phyloP scores from a whole-genome alignment of 2,113 vertebrate genomes.

The Microtus montanus region DNA sequence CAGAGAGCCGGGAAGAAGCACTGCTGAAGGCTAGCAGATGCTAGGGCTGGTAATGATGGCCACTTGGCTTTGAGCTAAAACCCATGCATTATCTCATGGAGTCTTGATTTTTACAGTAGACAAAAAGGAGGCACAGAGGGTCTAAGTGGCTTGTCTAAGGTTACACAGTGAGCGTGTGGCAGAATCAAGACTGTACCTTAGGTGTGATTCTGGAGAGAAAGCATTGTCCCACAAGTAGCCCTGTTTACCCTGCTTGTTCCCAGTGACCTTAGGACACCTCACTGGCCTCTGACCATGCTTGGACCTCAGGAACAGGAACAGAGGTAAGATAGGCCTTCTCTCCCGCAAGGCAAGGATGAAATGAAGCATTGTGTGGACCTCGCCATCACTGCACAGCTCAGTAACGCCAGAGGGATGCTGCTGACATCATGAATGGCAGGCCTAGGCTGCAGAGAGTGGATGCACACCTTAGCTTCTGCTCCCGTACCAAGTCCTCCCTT shows the following conservation, averaged over 20 bases:
- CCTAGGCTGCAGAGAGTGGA: neutral
- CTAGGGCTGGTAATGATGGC: fast-evolving
- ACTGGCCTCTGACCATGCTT: neutral
- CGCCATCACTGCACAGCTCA: neutral
- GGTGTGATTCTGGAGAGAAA: neutral
- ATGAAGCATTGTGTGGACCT: neutral
- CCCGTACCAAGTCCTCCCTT: neutral
- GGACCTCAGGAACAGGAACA: neutral
- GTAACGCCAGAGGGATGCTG: neutral
- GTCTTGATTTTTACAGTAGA: neutral
- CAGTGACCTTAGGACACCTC: neutral
- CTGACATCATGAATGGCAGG: neutral
- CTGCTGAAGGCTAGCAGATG: fast-evolving
- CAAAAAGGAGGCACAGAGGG: neutral
- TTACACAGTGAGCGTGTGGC: fast-evolving
- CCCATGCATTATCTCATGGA: neutral
- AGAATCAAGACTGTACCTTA: neutral
- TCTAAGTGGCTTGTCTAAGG: neutral
- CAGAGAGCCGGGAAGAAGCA: neutral
- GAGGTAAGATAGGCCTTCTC: fast-evolving
- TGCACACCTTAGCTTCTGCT: neutral
- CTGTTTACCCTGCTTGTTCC: neutral
- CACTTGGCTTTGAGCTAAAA: neutral
- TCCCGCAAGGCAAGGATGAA: neutral
- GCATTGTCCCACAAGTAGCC: neutral